Percentiles rank a stretch among this genome's conserved stretches.
Conservation (phyloP, 2,113 vertebrate species). For the Gymnarchus niloticus region DNA sequence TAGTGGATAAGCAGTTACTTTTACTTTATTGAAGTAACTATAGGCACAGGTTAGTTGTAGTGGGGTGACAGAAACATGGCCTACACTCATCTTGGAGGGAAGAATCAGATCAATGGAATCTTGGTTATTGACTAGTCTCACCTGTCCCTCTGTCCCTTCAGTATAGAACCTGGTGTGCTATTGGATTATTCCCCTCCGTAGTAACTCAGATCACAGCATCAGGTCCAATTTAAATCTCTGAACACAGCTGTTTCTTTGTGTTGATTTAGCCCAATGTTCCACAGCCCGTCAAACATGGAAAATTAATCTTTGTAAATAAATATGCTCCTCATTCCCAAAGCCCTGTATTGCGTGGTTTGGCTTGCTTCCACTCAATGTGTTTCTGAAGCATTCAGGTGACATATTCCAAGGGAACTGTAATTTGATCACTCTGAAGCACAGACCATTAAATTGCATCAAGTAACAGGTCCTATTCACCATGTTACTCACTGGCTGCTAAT, state of each 20-base stretch:
- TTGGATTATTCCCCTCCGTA: too few relatives aligned
- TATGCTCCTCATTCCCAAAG: neutral
- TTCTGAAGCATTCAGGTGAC: neutral
- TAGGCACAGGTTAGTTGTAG: too few relatives aligned
- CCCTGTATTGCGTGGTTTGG: neutral
- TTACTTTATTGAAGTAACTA: too few relatives aligned
- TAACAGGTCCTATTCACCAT: neutral
- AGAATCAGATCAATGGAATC: too few relatives aligned
- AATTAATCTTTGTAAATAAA: neutral
- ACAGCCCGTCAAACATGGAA: neutral
- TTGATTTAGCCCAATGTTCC: neutral
- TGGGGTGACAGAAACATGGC: too few relatives aligned
- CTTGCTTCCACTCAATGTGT: neutral
- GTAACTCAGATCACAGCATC: too few relatives aligned
- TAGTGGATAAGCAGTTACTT: too few relatives aligned
- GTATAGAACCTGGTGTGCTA: too few relatives aligned
- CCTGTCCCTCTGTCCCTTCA: too few relatives aligned
- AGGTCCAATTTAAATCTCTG: too few relatives aligned
- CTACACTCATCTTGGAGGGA: too few relatives aligned
- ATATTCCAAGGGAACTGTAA: neutral
- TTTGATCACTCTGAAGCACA: neutral
- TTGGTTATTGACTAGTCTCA: too few relatives aligned
- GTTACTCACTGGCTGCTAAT: neutral
- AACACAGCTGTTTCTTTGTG: neutral
- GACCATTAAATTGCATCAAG: neutral